phyloP scores from a whole-genome alignment of 2,888 invertebrate genomes.

The Chrysodeixis includens region DNA sequence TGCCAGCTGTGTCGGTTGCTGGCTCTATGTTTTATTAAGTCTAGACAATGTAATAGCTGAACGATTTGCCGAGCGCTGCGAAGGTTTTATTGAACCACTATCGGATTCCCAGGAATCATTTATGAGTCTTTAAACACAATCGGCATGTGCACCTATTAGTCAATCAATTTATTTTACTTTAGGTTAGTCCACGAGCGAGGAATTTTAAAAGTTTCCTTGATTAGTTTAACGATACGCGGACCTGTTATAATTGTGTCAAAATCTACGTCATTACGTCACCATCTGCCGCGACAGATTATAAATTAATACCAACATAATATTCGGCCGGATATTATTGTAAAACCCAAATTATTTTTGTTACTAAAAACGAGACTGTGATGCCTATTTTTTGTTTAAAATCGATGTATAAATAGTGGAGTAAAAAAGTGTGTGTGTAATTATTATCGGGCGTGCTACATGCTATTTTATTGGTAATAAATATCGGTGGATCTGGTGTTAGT shows the following conservation, averaged over 20 bases:
- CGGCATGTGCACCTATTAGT: conserved; percentile 57
- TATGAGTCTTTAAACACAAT: conserved; percentile 54
- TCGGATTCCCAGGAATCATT: conserved; percentile 67
- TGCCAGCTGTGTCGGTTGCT: conserved; percentile 58
- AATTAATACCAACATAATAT: conserved; percentile 74
- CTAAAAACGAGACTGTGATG: conserved; percentile 62
- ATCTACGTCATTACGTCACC: conserved; percentile 73
- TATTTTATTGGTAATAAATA: conserved; percentile 85
- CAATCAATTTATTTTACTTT: conserved; percentile 49
- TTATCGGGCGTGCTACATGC: conserved; percentile 65
- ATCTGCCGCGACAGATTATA: conserved; percentile 80
- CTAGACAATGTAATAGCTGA: conserved; percentile 76
- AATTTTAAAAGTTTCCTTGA: conserved; percentile 26
- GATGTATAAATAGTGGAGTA: conserved; percentile 60
- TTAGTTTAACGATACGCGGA: conserved; percentile 29
- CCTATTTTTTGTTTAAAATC: conserved; percentile 67
- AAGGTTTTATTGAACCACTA: conserved; percentile 71
- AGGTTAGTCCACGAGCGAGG: conserved; percentile 19
- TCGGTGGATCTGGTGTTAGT: conserved; percentile 77
- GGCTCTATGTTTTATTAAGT: conserved; percentile 69
- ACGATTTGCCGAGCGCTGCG: conserved; percentile 64
- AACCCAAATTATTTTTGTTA: conserved; percentile 70
- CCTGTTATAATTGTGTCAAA: conserved; percentile 63
- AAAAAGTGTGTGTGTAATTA: conserved; percentile 72
- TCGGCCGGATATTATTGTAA: conserved; percentile 82